Base-by-base conservation (phyloP, 2,113 vertebrate genomes). In the Cricetomys ansorgei region DNA sequence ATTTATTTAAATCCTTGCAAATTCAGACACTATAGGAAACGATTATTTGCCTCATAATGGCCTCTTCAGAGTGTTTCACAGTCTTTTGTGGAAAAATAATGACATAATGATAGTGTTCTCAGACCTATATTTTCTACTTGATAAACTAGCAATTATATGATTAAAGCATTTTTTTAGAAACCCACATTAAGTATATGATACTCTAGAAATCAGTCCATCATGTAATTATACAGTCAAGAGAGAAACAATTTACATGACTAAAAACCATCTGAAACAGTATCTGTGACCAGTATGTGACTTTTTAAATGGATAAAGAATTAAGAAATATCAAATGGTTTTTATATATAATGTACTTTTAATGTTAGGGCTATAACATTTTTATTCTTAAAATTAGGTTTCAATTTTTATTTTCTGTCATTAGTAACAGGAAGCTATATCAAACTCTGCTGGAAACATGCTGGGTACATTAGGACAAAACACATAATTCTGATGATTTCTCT, bases 71-170 rank as follows among this genome's bases (percentile, higher is more conserved):
- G 70, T 86, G 88, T 96, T 98, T 96, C 94, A 95, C 81, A 97
- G 94, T 79, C 96, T 92, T 93, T 96, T 97, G 89, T 97, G 92
- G 79, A 98, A 89, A 89, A 81, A 96, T 97, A 98, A 98, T 92
- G 75, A 94, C 92, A 93, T 96, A 98, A 98, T 98, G 97, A 97
- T 55, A 90, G 94, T 95, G 97, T 95, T 97, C 98, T 97, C 94
- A 97, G 95, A 93, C 94, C 94, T 97, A 93, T 77, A 96, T 98
- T 98, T 95, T 97, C 96, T 98, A 95, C 86, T 93, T 93, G 73
- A 98, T 97, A 97, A 98, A 98, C 94, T 96, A 98, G 95, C 92
- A 98, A 98, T 98, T 98, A 97, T 75, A 96, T 97, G 84, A 98
- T 98, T 96, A 98, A 89, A 96, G 96, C 97, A 96, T 97, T 79